Base-by-base conservation (phyloP, 2,888 invertebrate genomes). In the Frankliniella intonsa region DNA sequence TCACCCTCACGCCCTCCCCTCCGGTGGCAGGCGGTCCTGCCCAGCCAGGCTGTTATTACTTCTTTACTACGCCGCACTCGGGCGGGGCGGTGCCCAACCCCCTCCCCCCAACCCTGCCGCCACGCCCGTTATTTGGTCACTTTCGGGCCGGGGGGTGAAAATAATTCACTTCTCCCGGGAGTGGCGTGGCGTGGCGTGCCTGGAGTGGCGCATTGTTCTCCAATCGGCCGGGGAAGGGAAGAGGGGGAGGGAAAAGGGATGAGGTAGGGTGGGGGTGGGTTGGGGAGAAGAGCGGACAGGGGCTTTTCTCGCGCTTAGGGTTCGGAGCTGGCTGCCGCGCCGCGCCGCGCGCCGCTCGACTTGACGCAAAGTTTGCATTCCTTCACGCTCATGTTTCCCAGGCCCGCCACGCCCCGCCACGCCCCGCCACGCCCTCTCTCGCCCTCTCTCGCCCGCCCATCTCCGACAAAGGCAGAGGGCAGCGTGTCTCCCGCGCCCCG, bases 301-400 rank as follows among this genome's bases (percentile, higher is more conserved):
- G 38, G 5, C 38, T 38, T 38, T 62, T 55, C 62, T 0, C 62
- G 62, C 7, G 62, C 55, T 17, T 55, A 55, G 55, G 9, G 14
- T 8, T 12, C 12, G 12, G 55, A 17, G 55, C 55, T 55, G 55
- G 55, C 55, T 17, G 55, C 55, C 55, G 51, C 51, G 9, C 9
- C 51, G 51, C n/a, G 51, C 51, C 51, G 55, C 55, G 12, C 14
- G 55, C 55, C 55, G 55, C 55, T 55, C 14, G 55, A 12, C 55
- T 55, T 12, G 69, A 22, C 62, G 14, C 69, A 76, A 76, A 76
- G 22, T 76, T 25, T 76, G 69, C 69, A 25, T 76, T 76, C 69
- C 69, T 69, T 69, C 69, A 69, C 69, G 69, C 69, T 25, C 25
- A n/a, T 76, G 25, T 25, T 62, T n/a, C 62, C n/a, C 62, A n/a